Conservation (phyloP, 2,797 vertebrate species). For the Phoeniculus purpureus region DNA sequence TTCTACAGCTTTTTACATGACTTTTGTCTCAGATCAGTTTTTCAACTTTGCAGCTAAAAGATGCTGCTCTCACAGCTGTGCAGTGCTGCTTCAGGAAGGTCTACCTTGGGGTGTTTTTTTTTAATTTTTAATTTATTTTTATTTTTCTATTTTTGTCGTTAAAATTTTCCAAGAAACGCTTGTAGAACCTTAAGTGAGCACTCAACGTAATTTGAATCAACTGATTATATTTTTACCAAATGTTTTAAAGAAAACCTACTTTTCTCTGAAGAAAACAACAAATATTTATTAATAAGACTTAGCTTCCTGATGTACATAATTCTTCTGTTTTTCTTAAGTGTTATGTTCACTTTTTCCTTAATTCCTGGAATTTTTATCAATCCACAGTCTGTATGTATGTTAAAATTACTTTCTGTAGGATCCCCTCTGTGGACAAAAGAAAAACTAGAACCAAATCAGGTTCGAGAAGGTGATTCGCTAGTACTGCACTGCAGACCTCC, state of each 20-base stretch:
- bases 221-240: not conserved
- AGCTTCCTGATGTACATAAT: not conserved
- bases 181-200: not conserved
- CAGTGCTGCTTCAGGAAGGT: not conserved
- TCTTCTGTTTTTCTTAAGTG: not conserved
- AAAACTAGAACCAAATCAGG: conserved; percentile 85
- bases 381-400: not conserved
- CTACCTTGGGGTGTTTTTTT: not conserved
- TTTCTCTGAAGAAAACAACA: not conserved
- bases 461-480: conserved; percentile 87
- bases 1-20: not conserved
- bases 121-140: too few species aligned
- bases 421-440: conserved; percentile 99
- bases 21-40: not conserved
- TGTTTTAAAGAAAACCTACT: not conserved
- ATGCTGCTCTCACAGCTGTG: not conserved
- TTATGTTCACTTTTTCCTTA: not conserved
- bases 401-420: conserved; percentile 78
- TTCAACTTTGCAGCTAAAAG: not conserved
- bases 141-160: not conserved
- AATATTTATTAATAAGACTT: not conserved
- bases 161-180: not conserved
- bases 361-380: not conserved
- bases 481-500: conserved; percentile 92
- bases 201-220: not conserved